These are phyloP conservation scores for Epinephelus moara DNA, from an alignment of 2,113 vertebrate species.

Conservation along the genomic window DNA sequence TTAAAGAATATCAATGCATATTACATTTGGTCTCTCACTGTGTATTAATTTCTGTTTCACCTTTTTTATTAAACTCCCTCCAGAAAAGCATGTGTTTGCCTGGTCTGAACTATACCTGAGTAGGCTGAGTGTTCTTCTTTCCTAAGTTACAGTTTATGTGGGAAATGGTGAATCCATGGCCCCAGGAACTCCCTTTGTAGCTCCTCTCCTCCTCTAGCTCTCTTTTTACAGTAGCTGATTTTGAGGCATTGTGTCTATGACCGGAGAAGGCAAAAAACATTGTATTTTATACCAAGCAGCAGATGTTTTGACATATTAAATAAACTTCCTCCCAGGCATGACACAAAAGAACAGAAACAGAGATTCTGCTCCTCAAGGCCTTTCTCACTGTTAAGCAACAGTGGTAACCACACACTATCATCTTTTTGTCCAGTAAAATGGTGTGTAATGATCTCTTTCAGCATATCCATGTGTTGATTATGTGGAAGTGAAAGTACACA, in stretches of 20 bases:
- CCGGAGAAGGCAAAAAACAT: not conserved
- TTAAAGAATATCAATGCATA: not conserved
- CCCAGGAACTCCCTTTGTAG: not conserved
- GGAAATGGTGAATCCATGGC: not conserved
- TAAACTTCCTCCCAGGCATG: not conserved
- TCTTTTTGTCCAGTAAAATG: not conserved
- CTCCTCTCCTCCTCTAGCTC: not conserved
- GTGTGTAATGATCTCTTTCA: not conserved
- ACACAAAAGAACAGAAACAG: not conserved
- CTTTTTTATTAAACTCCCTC: not conserved
- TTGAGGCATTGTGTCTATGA: not conserved
- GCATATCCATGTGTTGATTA: not conserved
- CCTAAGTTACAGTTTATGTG: not conserved
- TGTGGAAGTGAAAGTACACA: not conserved
- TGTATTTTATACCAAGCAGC: not conserved
- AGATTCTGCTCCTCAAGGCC: not conserved
- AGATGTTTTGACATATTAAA: not conserved
- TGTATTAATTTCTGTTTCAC: not conserved
- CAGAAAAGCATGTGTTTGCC: not conserved
- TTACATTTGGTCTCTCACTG: not conserved
- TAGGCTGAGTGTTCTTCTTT: not conserved
- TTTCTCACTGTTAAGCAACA: not conserved
- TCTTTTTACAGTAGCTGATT: not conserved
- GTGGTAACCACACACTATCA: not conserved
- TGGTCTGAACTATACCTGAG: not conserved